Conservation (phyloP, 1,140 invertebrate genomes). For the Manduca sexta region DNA sequence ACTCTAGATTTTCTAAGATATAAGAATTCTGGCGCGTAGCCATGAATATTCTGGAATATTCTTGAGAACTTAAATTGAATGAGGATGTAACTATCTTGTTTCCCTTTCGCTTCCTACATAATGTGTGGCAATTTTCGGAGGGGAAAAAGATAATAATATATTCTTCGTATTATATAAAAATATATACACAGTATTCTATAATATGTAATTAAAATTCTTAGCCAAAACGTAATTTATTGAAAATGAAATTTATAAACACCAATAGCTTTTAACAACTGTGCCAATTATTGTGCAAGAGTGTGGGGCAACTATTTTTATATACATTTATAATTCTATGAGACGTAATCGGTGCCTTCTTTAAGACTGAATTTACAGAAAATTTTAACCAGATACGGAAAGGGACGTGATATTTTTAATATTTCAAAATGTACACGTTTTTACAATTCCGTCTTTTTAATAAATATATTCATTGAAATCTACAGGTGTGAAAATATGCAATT, state of each 20-base stretch:
- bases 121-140: neutral
- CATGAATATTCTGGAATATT: too few relatives aligned
- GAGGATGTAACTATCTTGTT: too few relatives aligned
- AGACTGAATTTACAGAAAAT: constrained; percentile 36
- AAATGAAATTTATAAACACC: constrained; percentile 4
- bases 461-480: too few relatives aligned
- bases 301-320: constrained; percentile 40
- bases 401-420: too few relatives aligned
- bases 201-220: neutral
- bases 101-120: too few relatives aligned
- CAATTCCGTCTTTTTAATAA: too few relatives aligned
- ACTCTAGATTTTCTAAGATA: too few relatives aligned
- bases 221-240: neutral
- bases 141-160: constrained; percentile 6
- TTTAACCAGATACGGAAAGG: too few relatives aligned
- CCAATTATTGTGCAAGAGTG: constrained; percentile 29
- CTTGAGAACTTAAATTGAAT: too few relatives aligned
- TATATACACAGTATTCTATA: neutral
- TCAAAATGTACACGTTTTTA: too few relatives aligned
- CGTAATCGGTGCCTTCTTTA: constrained; percentile 50
- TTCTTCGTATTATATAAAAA: constrained; percentile 3
- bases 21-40: too few relatives aligned
- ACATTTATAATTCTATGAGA: constrained; percentile 21
- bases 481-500: too few relatives aligned
- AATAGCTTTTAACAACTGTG: constrained; percentile 17